Evolutionary conservation across 2,797 vertebrate species (phyloP), one percentile per base, ranked within the genome.

Genomic region (Saguinus oedipus): DNA sequence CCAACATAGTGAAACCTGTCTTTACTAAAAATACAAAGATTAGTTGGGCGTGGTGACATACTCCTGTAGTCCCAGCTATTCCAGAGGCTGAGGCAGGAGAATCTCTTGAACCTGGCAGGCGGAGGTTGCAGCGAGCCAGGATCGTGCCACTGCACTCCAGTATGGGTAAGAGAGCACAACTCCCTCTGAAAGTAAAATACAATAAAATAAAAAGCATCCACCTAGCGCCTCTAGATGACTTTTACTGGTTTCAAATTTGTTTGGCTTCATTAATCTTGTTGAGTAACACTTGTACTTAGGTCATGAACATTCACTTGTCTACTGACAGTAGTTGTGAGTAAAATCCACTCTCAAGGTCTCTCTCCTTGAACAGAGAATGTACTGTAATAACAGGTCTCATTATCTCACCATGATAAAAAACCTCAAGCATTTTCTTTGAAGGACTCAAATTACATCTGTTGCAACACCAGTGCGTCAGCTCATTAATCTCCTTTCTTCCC

Each of bases 171-270:
- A 70, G 68, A 70, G 68, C n/a, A 36, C 4, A 4, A 39, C n/a
- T 70, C n/a, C n/a, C 8, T 36, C 68, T 70, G 17, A 92, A 93
- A 7, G 27, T 64, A 88, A 90, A 93, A 92, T 64, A 88, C 88
- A 93, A 92, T 19, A 68, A n/a, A n/a, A 68, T 68, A 68, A 82
- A 82, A 82, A 82, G 39, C 30, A 59, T 59, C 55, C 55, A 42
- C 88, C 95, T 96, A 97, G 97, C 98, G 96, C 95, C 96, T 98
- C 97, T 97, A 95, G 95, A 97, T 97, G 98, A 97, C 88, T 98
- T 98, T 98, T 96, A 96, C 48, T 93, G 59, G 39, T 94, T 96
- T 97, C 70, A 93, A 68, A 61, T 93, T 93, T 94, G 55, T 76
- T 95, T 42, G 14, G 75, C n/a, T 94, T 95, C 70, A 94, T 94